These are phyloP conservation scores for Decapterus maruadsi DNA, from an alignment of 2,797 vertebrate species.

Conservation along the genomic window DNA sequence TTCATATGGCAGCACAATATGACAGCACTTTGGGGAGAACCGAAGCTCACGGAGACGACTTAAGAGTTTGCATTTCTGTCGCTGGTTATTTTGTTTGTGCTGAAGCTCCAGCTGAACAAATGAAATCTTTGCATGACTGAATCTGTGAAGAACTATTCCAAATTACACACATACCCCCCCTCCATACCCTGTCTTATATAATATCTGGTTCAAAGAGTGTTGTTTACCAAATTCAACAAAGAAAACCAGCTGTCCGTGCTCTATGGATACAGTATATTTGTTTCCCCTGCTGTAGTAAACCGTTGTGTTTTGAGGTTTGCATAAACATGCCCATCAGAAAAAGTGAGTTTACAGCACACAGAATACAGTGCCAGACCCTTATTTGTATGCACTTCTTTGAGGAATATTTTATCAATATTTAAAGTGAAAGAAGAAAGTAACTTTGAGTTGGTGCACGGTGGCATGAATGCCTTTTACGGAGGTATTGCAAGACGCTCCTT, in stretches of 20 bases:
- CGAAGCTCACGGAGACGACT: constrained; percentile 18
- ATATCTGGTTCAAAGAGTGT: constrained; percentile 39
- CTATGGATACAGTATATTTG: constrained; percentile 10
- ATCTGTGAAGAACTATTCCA: constrained; percentile 34
- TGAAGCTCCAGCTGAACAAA: constrained; percentile 55
- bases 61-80: constrained; percentile 11
- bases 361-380: neutral
- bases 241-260: constrained; percentile 1
- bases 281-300: neutral
- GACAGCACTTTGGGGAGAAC: constrained; percentile 17
- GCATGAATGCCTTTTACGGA: too few species aligned
- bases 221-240: constrained; percentile 47
- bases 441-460: too few species aligned
- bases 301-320: neutral
- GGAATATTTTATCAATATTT: too few species aligned
- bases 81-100: constrained; percentile 36
- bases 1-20: constrained; percentile 18
- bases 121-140: constrained; percentile 51
- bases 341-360: neutral
- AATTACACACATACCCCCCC: constrained; percentile 23
- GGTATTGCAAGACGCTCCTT: constrained; percentile 7
- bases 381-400: too few species aligned
- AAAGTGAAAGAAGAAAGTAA: too few species aligned
- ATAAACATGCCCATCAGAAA: neutral
- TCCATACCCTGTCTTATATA: constrained; percentile 34